Conservation (phyloP, 2,113 vertebrate genomes). For the Paradoxurus hermaphroditus region DNA sequence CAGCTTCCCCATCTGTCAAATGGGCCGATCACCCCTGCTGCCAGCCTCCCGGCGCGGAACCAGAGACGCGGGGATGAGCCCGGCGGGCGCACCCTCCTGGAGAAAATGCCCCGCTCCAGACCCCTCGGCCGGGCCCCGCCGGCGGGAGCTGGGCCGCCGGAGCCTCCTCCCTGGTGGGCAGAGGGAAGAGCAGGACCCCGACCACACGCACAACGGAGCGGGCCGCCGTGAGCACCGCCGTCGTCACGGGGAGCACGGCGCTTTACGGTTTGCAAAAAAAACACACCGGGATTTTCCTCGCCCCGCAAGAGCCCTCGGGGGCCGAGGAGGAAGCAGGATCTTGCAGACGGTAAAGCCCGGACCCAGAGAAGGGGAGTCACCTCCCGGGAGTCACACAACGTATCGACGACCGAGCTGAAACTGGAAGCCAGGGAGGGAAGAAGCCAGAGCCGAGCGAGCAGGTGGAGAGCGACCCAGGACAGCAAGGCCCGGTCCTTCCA, state of each 20-base stretch:
- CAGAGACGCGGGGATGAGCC: neutral
- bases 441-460: neutral
- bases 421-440: neutral
- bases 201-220: too few species aligned
- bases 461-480: neutral
- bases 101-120: rapidly evolving
- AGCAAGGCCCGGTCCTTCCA: too few species aligned
- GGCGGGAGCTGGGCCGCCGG: neutral
- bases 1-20: neutral
- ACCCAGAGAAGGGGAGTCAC: neutral
- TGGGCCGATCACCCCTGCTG: neutral
- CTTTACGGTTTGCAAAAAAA: neutral
- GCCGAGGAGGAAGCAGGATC: neutral
- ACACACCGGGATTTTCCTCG: neutral
- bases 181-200: neutral
- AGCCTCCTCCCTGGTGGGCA: neutral
- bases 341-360: neutral
- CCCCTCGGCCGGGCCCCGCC: neutral
- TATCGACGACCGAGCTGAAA: rapidly evolving
- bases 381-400: neutral
- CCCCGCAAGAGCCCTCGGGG: neutral
- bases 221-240: neutral
- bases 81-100: neutral
- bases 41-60: neutral
- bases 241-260: neutral